These are phyloP conservation scores for Sipha flava DNA, from an alignment of 1,140 invertebrate genomes.

Conservation along the genomic window DNA sequence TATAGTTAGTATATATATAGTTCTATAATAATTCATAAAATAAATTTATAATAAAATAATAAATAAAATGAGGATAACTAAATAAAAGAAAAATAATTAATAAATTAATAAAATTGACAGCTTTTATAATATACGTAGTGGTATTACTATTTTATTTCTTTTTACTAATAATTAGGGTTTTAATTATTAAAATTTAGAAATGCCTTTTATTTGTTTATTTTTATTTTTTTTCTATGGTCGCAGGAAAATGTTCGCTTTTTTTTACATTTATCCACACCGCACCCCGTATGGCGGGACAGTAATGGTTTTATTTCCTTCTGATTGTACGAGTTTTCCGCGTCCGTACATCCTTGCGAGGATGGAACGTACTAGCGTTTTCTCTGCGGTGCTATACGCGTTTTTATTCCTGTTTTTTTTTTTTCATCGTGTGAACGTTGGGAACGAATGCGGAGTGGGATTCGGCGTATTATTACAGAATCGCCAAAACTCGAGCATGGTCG, in stretches of 20 bases:
- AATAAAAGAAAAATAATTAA: no score
- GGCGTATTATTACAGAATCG: constrained; percentile 3
- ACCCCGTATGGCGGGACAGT: background rate
- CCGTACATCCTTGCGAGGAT: background rate
- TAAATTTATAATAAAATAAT: no score
- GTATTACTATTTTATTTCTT: no score
- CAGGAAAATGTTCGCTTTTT: background rate
- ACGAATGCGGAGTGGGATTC: background rate
- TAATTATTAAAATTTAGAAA: background rate
- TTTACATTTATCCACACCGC: background rate
- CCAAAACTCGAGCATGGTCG: constrained; percentile 1
- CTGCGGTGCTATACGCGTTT: background rate
- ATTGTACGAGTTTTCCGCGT: background rate
- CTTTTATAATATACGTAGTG: no score
- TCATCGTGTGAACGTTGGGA: background rate
- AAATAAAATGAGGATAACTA: no score
- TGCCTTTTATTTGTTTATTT: no score
- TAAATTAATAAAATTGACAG: no score
- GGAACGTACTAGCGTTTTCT: background rate
- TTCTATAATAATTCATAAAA: no score
- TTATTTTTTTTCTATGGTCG: background rate
- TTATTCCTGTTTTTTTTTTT: no score
- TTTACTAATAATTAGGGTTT: background rate
- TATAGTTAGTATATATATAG: no score
- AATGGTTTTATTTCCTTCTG: background rate